These are phyloP conservation scores for Anniella stebbinsi DNA, from an alignment of 2,797 vertebrate species.

Conservation along the genomic window DNA sequence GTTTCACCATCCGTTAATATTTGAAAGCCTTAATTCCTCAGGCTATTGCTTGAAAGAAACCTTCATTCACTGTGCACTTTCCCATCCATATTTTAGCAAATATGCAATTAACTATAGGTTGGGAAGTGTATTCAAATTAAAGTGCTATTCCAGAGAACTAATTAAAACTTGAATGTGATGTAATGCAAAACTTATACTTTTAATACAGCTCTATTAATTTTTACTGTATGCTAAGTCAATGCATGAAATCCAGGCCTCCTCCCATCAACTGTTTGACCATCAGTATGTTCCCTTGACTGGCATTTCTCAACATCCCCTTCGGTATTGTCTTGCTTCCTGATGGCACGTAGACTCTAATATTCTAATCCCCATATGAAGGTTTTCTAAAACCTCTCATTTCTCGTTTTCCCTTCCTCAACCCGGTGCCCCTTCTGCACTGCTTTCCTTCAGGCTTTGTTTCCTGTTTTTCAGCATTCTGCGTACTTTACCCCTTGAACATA, in stretches of 20 bases:
- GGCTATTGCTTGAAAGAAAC: background rate
- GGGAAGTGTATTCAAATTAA: slow-evolving; percentile 17
- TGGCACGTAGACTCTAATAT: background rate
- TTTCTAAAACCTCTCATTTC: background rate
- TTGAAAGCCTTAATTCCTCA: background rate
- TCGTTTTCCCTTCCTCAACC: background rate
- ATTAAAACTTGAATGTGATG: background rate
- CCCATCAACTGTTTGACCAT: background rate
- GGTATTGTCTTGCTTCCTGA: background rate
- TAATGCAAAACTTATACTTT: background rate
- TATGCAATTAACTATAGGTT: slow-evolving; percentile 5
- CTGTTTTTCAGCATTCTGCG: background rate
- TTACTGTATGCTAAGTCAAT: background rate
- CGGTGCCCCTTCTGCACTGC: background rate
- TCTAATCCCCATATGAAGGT: background rate
- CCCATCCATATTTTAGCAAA: background rate
- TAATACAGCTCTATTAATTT: background rate
- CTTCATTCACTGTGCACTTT: slow-evolving; percentile 10
- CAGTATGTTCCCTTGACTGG: background rate
- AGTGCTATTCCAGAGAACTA: slow-evolving; percentile 11
- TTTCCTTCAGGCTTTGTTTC: background rate
- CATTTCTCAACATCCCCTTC: background rate
- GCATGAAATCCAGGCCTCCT: background rate
- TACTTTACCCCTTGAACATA: background rate
- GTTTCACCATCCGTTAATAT: slow-evolving; percentile 14